These are phyloP conservation scores for Euplagia quadripunctaria DNA, from an alignment of 2,888 invertebrate species.

Conservation along the genomic window DNA sequence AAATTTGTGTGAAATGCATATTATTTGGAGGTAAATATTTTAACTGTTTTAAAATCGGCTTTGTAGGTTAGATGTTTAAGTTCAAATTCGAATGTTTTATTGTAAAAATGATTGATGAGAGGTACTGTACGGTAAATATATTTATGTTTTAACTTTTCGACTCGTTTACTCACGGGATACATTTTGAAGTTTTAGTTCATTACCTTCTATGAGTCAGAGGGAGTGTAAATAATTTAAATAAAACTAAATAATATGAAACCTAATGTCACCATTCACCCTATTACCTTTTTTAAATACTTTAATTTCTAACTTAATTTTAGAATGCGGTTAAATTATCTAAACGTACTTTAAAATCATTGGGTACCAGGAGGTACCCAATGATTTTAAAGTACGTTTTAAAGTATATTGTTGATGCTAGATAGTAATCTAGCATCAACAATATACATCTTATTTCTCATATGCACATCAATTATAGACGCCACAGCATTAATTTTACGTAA, in stretches of 20 bases:
- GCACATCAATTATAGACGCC: too few relatives aligned
- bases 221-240: neutral
- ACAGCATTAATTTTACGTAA: too few relatives aligned
- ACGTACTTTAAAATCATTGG: too few relatives aligned
- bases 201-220: neutral
- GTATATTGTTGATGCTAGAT: too few relatives aligned
- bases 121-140: conserved; percentile 56
- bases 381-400: too few relatives aligned
- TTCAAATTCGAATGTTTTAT: conserved; percentile 25
- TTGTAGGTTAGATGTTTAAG: conserved; percentile 28
- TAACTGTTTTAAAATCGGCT: conserved; percentile 23
- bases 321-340: too few relatives aligned
- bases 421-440: too few relatives aligned
- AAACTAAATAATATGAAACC: neutral
- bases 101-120: conserved; percentile 46
- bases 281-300: too few relatives aligned
- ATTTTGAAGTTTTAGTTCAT: conserved; percentile 26
- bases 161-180: conserved; percentile 38
- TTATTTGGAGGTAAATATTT: conserved; percentile 42
- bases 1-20: conserved; percentile 49
- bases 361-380: too few relatives aligned
- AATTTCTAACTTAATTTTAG: neutral
- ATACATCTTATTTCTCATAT: too few relatives aligned
- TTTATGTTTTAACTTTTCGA: conserved; percentile 49
- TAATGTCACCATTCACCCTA: too few relatives aligned